phyloP scores from a whole-genome alignment of 2,113 vertebrate genomes.

The Aramus guarauna region DNA sequence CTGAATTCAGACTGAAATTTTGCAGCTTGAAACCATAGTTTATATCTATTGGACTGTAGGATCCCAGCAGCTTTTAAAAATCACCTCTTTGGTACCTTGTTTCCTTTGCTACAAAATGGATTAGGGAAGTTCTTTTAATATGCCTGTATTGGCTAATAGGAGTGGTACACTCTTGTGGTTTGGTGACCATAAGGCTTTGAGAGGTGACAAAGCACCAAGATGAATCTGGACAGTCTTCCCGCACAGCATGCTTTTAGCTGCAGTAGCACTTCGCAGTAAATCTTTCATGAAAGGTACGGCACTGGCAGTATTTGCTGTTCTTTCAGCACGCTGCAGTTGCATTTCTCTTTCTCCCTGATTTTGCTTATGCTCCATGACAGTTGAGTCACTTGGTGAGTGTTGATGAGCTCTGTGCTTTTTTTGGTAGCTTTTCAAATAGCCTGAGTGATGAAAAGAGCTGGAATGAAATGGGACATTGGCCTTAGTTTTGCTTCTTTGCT shows the following conservation, averaged over 20 bases:
- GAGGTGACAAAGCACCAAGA: neutral
- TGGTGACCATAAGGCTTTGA: neutral
- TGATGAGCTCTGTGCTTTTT: neutral
- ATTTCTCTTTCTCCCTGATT: neutral
- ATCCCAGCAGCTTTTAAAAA: neutral
- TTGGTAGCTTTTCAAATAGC: neutral
- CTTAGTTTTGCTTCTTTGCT: constrained; percentile 21
- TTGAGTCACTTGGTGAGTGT: constrained; percentile 5
- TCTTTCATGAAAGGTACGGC: constrained; percentile 21
- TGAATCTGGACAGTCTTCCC: constrained; percentile 1
- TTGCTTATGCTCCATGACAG: neutral
- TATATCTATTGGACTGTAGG: neutral
- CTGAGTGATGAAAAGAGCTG: neutral
- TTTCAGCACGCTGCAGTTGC: neutral
- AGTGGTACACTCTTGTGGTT: neutral
- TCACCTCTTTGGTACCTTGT: neutral
- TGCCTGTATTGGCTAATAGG: neutral
- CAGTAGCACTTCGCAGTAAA: constrained; percentile 27
- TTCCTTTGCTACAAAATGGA: neutral
- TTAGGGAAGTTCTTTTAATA: neutral
- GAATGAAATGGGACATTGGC: neutral
- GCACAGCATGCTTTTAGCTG: constrained; percentile 15
- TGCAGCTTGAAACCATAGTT: neutral
- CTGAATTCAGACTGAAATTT: neutral
- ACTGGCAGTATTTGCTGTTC: constrained; percentile 45